Base-by-base conservation (phyloP, 1,140 invertebrate genomes). In the Diachasmimorpha longicaudata region DNA sequence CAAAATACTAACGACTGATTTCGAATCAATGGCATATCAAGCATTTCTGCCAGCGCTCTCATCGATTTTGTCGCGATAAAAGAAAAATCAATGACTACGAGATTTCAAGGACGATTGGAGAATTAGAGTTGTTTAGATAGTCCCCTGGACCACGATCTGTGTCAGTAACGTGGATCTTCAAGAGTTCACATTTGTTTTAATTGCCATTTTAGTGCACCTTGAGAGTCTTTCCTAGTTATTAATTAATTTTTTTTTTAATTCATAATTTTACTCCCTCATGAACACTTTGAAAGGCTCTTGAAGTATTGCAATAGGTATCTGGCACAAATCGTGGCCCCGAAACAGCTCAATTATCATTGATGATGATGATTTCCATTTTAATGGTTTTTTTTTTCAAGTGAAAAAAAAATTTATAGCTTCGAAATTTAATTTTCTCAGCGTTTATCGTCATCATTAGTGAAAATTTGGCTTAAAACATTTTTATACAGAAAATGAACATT, bases 1-100 rank as follows among this genome's bases (percentile, higher is more conserved):
- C 23, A 69, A 78, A 74, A 77, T 55, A 52, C 9, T 78, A 78
- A 76, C 67, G 72, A 74, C 42, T 44, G 70, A 68, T 39, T 73
- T 74, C 73, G 58, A 63, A 63, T 63, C 19, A 63, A 63, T 63
- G 58, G 58, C 58, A 63, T 63, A 63, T 63, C 58, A 63, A 63
- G 23, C 58, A 55, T 55, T 55, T 55, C 48, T 55, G 48, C 48
- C 48, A 55, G 48, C 58, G 58, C 58, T 25, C 58, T 63, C 58
- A 63, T 63, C 58, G 19, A 25, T 76, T 79, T 52, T 13, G 11
- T 70, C 16, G 9, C 4, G 23, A 63, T 63, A 14, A 23, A 25
- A 68, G 5, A 16, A 74, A 23, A 74, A 37, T 42, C 46, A 42
- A 66, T 42, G 48, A 39, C 31, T 44, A 46, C 31, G 31, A 39